Base-by-base conservation (phyloP, 2,797 vertebrate species). In the Sphenodon punctatus region DNA sequence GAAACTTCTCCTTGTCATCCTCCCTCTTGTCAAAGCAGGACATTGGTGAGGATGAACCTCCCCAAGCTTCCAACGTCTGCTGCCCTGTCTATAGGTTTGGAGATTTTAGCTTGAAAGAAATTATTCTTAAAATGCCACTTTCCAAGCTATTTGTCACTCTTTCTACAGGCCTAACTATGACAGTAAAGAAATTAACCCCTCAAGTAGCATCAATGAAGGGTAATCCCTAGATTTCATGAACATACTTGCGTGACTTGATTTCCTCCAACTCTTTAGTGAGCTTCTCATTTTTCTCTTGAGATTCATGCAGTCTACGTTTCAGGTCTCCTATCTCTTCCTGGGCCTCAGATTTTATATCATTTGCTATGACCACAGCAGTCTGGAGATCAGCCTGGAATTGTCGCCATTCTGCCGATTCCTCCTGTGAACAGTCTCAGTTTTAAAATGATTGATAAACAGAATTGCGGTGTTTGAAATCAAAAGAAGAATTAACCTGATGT, bases 301-400 rank as follows among this genome's bases (percentile, higher is more conserved):
- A 95, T 78, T 99, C 98, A 30, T 97, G 98, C 13, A 99, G 91
- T 8, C 97, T 93, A 64, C 98, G 97, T 82, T 98, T 97, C 90
- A 99, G 93, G 85, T 99, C 98, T 12, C 98, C 98, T 17, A 99
- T 98, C 95, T 99, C 98, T 60, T 99, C 98, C 91, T 99, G 98
- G 1, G 98, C 98, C 91, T 99, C 98, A 0, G 98, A 99, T 86
- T 99, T 99, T 71, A 99, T 99, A 66, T 99, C 98, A 10, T 99
- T 99, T 22, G 98, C 98, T 42, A 99, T 99, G 56, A 99, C 98
- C 56, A 99, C 98, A 0, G 98, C 98, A 0, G 98, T 99, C 94
- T 99, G 98, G 56, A 99, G 96, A 78, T 99, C 98, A 20, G 98
- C 98, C 90, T 99, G 98, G 93, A 99, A 99, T 95, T 99, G 98